phyloP scores from a whole-genome alignment of 2,888 invertebrate genomes.

The Ophion ellenae region DNA sequence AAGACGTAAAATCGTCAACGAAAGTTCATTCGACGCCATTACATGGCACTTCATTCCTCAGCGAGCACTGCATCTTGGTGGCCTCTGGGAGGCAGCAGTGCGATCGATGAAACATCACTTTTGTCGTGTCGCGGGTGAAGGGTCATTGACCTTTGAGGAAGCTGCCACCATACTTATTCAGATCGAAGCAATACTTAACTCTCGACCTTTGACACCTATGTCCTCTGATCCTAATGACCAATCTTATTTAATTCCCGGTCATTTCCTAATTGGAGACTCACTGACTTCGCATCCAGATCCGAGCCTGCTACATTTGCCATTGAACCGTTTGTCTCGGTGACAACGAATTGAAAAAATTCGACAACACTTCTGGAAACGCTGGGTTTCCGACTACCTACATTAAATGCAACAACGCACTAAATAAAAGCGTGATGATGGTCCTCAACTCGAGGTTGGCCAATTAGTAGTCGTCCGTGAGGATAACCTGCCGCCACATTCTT shows the following conservation, averaged over 20 bases:
- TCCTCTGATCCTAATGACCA: conserved; percentile 45
- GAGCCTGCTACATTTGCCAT: not conserved
- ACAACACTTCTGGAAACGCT: conserved; percentile 38
- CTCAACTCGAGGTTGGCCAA: not conserved
- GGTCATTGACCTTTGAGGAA: conserved; percentile 17
- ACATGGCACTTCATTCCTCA: conserved; percentile 41
- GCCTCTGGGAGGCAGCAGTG: conserved; percentile 40
- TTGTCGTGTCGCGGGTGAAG: not conserved
- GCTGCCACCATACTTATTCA: conserved; percentile 3
- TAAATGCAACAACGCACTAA: conserved; percentile 6
- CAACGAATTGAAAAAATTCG: conserved; percentile 20
- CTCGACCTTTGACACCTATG: conserved; percentile 4
- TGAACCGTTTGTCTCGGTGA: conserved; percentile 23
- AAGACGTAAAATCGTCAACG: not conserved
- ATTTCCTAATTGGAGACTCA: conserved; percentile 42
- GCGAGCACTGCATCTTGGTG: conserved; percentile 22
- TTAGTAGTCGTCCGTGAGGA: conserved; percentile 7
- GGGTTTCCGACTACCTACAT: conserved; percentile 17
- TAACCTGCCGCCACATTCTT: conserved; percentile 18
- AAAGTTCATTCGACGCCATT: conserved; percentile 1
- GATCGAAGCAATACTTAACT: conserved; percentile 47
- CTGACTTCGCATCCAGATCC: conserved; percentile 22
- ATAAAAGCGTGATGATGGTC: conserved; percentile 18
- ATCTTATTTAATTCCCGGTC: conserved; percentile 27
- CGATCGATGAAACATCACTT: conserved; percentile 31